These are phyloP conservation scores for Notodonta dromedarius DNA, from an alignment of 2,888 invertebrate genomes.

Conservation along the genomic window DNA sequence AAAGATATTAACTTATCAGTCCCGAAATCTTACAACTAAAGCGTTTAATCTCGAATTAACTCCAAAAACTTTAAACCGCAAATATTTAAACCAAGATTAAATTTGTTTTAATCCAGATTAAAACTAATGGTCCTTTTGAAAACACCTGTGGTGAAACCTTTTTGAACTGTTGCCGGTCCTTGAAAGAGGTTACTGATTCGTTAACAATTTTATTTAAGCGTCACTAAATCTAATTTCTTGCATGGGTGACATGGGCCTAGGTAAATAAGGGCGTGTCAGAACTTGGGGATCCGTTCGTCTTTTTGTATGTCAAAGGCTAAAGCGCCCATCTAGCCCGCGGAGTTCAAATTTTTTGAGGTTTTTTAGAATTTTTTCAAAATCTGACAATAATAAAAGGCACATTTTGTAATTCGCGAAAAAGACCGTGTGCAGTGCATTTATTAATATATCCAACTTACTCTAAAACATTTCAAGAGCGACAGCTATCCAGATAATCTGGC, in stretches of 20 bases:
- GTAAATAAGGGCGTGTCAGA: not conserved
- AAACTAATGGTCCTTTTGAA: conserved; percentile 29
- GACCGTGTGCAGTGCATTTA: too few relatives aligned
- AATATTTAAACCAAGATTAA: conserved; percentile 3
- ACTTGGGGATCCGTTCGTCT: too few relatives aligned
- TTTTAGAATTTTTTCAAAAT: too few relatives aligned
- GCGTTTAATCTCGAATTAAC: conserved; percentile 7
- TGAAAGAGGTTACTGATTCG: not conserved
- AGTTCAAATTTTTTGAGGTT: too few relatives aligned
- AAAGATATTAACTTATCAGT: not conserved
- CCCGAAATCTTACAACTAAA: not conserved
- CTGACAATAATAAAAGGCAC: too few relatives aligned
- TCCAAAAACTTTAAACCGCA: conserved; percentile 6
- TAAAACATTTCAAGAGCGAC: too few relatives aligned
- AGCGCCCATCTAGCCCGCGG: too few relatives aligned
- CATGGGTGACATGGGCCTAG: not conserved
- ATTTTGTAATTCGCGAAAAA: too few relatives aligned
- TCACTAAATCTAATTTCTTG: not conserved
- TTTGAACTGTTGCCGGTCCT: conserved; percentile 20
- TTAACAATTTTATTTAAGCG: not conserved
- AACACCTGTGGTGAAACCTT: conserved; percentile 37
- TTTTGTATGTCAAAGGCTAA: too few relatives aligned
- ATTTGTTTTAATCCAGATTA: conserved; percentile 10
- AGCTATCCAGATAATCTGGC: too few relatives aligned
- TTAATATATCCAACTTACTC: too few relatives aligned